phyloP scores from a whole-genome alignment of 1,140 invertebrate genomes.

The Pseudomyrmex concolor region DNA sequence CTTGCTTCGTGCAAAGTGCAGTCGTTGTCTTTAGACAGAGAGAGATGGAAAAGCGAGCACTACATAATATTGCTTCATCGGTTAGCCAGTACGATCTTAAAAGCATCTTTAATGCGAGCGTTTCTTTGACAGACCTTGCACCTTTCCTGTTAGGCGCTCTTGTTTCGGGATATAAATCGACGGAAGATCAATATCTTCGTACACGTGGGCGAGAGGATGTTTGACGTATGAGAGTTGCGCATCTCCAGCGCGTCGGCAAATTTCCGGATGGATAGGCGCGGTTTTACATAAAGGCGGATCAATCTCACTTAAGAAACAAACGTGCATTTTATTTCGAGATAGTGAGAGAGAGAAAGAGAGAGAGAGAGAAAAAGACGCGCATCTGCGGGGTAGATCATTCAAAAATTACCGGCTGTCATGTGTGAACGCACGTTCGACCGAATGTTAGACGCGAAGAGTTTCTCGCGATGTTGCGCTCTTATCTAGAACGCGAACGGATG shows the following conservation, averaged over 20 bases:
- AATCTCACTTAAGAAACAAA: conserved; percentile 45
- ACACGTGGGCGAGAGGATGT: background rate
- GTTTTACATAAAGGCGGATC: conserved; percentile 29
- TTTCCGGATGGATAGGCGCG: background rate
- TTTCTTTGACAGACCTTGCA: background rate
- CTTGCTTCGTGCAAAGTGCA: conserved; percentile 51
- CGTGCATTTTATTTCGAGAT: background rate
- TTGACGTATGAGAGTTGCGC: conserved; percentile 5
- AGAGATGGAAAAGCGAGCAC: conserved; percentile 9
- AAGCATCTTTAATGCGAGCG: conserved; percentile 69
- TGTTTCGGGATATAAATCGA: background rate
- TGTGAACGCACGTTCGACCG: background rate
- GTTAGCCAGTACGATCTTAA: conserved; percentile 49
- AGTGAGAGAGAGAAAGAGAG: background rate
- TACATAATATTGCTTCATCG: conserved; percentile 68
- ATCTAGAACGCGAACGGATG: conserved; percentile 15
- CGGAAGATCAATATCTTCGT: background rate
- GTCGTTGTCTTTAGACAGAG: conserved; percentile 31
- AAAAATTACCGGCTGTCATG: conserved; percentile 41
- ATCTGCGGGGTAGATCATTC: conserved; percentile 50
- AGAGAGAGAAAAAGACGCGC: no score
- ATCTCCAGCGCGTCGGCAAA: background rate
- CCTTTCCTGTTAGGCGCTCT: background rate
- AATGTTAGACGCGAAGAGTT: conserved; percentile 13
- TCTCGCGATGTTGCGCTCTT: conserved; percentile 16